Conservation (phyloP, 2,888 invertebrate genomes). For the Acleris sparsana region DNA sequence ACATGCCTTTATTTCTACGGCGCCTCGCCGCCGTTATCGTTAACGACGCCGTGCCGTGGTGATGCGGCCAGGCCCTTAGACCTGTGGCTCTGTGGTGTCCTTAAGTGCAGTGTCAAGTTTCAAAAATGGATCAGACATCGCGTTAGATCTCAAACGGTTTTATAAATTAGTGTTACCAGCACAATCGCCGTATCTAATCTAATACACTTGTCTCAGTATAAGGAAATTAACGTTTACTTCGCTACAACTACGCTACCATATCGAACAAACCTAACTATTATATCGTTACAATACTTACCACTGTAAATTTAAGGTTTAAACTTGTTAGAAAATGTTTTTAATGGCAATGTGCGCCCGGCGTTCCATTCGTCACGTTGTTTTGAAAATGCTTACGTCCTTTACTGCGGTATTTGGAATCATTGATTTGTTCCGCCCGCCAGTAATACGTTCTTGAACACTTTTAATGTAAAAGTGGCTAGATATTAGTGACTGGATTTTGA, state of each 20-base stretch:
- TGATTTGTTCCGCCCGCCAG: conserved; percentile 19
- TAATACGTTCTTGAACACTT: neutral
- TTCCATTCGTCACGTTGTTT: conserved; percentile 23
- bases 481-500: too few species aligned
- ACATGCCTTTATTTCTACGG: too few species aligned
- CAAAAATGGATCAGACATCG: too few species aligned
- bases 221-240: conserved; percentile 36
- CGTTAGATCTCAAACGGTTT: neutral
- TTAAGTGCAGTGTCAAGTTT: neutral
- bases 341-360: neutral
- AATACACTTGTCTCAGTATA: conserved; percentile 12
- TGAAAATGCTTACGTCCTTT: conserved; percentile 31
- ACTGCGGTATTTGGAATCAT: conserved; percentile 30
- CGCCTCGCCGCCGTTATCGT: too few species aligned
- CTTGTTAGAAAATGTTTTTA: neutral
- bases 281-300: conserved; percentile 1
- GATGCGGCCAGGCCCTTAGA: too few species aligned
- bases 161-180: neutral
- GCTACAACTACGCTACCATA: conserved; percentile 15
- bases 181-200: conserved; percentile 23
- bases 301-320: conserved; percentile 13
- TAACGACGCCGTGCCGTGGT: too few species aligned
- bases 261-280: neutral
- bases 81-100: too few species aligned
- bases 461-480: too few species aligned